These are phyloP conservation scores for Ips nitidus DNA, from an alignment of 1,140 invertebrate species.

Conservation along the genomic window DNA sequence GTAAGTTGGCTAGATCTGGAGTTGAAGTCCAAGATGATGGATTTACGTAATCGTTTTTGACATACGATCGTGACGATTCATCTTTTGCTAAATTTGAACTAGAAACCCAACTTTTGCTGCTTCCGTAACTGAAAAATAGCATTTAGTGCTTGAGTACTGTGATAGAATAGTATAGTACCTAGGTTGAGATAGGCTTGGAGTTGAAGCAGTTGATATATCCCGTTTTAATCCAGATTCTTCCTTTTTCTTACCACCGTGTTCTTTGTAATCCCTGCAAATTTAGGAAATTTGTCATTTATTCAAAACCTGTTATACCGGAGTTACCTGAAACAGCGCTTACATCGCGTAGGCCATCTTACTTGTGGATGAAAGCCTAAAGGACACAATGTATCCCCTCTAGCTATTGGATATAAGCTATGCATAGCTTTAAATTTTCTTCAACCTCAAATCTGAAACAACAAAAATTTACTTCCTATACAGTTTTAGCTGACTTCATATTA, in stretches of 20 bases:
- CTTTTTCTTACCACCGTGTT: slow-evolving; percentile 73
- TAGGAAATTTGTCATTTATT: not conserved
- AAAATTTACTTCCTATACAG: not conserved
- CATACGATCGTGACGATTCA: slow-evolving; percentile 23
- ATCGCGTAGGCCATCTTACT: slow-evolving; percentile 88
- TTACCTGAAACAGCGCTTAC: slow-evolving; percentile 87
- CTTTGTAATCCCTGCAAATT: slow-evolving; percentile 77
- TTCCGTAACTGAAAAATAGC: slow-evolving; percentile 34
- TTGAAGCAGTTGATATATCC: slow-evolving; percentile 74
- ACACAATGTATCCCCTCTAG: slow-evolving; percentile 84
- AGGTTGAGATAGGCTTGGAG: slow-evolving; percentile 71
- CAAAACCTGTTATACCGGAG: not conserved
- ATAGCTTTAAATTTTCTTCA: slow-evolving; percentile 53
- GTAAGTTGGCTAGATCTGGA: slow-evolving; percentile 64
- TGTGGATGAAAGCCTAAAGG: slow-evolving; percentile 93
- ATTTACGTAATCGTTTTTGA: slow-evolving; percentile 30
- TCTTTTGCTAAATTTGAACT: slow-evolving; percentile 54
- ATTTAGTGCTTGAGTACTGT: not conserved
- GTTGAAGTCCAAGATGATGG: slow-evolving; percentile 71
- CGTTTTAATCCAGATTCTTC: slow-evolving; percentile 53
- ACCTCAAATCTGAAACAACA: not conserved
- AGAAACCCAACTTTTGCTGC: slow-evolving; percentile 59
- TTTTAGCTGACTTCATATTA: slow-evolving; percentile 6
- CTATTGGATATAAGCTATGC: slow-evolving; percentile 79
- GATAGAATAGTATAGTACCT: not conserved